Percentiles rank a stretch among this genome's conserved stretches.
Conservation (phyloP, 37 sponge, comb jelly and placozoan species). For the Crambe crambe region DNA sequence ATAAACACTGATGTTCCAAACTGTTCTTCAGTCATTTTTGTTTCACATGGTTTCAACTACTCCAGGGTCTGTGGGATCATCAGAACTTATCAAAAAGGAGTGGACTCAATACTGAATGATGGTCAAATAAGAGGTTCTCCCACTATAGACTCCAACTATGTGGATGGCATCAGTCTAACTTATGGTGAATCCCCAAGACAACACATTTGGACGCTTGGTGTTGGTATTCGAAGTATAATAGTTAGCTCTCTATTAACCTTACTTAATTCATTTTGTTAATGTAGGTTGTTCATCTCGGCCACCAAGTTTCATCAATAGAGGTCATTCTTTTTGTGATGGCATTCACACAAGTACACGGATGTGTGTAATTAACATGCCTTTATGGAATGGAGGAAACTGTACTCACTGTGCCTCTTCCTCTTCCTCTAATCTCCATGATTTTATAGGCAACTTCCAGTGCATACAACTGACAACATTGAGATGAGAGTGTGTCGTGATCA, state of each 20-base stretch:
- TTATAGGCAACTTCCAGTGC: background rate
- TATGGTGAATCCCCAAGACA: slow-evolving; percentile 2
- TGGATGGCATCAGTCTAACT: slow-evolving; percentile 19
- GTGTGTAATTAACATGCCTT: background rate
- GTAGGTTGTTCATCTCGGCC: no score
- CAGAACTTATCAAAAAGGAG: slow-evolving; percentile 17
- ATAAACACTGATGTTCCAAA: no score
- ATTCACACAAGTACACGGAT: background rate
- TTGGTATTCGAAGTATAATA: no score
- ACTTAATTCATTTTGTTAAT: background rate
- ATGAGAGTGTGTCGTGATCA: slow-evolving; percentile 17
- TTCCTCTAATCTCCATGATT: slow-evolving; percentile 20
- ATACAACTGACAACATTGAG: slow-evolving; percentile 11
- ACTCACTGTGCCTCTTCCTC: slow-evolving; percentile 7
- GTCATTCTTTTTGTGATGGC: slow-evolving; percentile 35
- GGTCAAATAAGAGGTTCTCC: no score
- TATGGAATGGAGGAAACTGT: slow-evolving; percentile 42
- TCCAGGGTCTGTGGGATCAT: slow-evolving; percentile 30
- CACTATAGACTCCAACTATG: background rate
- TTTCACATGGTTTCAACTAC: background rate
- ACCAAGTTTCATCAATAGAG: no score
- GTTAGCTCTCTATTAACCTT: no score
- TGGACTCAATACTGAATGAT: background rate
- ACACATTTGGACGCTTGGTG: slow-evolving; percentile 28
- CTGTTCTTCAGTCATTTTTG: background rate